phyloP scores from a whole-genome alignment of 2,797 vertebrate genomes.

The Brachyrhaphis roseni region DNA sequence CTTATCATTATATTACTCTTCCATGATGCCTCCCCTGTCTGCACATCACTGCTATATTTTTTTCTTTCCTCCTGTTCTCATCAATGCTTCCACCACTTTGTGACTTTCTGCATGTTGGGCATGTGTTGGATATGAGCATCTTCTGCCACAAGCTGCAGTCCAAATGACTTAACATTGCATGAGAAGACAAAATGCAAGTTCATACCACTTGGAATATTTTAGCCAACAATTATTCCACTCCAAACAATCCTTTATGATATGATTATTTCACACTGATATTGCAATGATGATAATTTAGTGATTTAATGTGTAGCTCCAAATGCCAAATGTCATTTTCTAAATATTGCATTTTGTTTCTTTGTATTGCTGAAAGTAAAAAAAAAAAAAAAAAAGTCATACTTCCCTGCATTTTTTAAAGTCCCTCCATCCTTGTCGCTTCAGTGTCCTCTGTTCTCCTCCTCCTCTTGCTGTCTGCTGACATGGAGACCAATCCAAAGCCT shows the following conservation, averaged over 20 bases:
- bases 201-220: background rate
- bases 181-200: background rate
- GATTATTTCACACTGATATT: background rate
- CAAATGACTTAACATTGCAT: background rate
- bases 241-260: background rate
- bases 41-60: too few species aligned
- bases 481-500: conserved; percentile 57
- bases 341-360: conserved; percentile 3
- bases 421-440: conserved; percentile 15
- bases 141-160: background rate
- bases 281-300: background rate
- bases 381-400: conserved; percentile 11
- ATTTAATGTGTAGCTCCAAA: background rate
- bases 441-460: conserved; percentile 28
- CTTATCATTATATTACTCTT: too few species aligned
- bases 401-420: conserved; percentile 18
- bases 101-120: background rate
- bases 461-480: conserved; percentile 31
- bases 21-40: too few species aligned
- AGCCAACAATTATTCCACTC: background rate
- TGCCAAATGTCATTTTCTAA: background rate
- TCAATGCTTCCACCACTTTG: background rate
- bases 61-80: background rate
- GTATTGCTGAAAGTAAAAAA: background rate
- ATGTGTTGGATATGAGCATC: background rate